A percentile compares a stretch with the other conserved stretches of the same genome.
These are phyloP conservation scores for Magallana ariakensis DNA, from an alignment of 1,140 invertebrate genomes.

Conservation along the genomic window DNA sequence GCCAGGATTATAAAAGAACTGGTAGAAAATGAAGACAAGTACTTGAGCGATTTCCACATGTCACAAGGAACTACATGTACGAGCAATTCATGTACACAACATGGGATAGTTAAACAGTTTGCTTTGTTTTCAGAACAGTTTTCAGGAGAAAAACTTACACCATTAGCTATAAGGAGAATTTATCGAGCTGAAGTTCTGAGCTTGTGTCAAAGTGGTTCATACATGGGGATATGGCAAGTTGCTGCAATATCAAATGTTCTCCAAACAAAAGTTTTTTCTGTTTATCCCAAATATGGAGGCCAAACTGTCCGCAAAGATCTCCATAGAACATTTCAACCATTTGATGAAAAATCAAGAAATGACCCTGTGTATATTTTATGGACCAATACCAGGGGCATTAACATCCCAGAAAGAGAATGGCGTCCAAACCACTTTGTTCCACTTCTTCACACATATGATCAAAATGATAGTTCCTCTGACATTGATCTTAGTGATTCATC, in stretches of 20 bases:
- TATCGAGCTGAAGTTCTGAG: not conserved
- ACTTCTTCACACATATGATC: not conserved
- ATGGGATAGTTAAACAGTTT: not conserved
- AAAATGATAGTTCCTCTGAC: not conserved
- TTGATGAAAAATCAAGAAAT: not conserved
- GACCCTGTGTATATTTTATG: not conserved
- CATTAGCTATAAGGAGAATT: not conserved
- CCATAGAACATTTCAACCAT: not conserved
- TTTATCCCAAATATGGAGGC: conserved; percentile 7
- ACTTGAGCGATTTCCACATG: conserved; percentile 10
- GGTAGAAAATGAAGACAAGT: conserved; percentile 30
- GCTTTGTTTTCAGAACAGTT: not conserved
- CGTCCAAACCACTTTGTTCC: not conserved
- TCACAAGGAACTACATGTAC: not conserved
- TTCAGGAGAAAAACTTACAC: conserved; percentile 12
- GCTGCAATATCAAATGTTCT: not conserved
- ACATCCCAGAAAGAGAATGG: not conserved
- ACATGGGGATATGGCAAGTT: not conserved
- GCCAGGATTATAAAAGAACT: conserved; percentile 4
- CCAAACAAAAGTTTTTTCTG: not conserved
- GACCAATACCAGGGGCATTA: not conserved
- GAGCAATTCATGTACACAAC: not conserved
- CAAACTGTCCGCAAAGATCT: not conserved
- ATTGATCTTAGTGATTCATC: not conserved
- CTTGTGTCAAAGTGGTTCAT: not conserved